phyloP scores from a whole-genome alignment of 2,113 vertebrate species.

The Thamnaconus septentrionalis region DNA sequence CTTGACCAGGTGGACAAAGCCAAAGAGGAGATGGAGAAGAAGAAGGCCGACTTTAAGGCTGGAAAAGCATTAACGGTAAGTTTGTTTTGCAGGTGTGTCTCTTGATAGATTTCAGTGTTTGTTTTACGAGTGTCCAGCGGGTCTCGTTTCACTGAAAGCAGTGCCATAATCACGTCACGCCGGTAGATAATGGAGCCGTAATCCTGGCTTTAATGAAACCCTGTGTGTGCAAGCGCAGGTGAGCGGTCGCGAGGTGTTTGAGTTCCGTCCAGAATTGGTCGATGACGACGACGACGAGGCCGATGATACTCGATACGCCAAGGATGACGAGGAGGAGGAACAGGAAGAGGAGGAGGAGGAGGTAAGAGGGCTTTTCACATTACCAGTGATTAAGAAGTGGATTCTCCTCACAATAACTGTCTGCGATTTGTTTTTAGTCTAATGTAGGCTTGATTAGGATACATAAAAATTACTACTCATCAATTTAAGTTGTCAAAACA shows the following conservation, averaged over 20 bases:
- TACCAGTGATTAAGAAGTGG: no score
- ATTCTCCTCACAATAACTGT: no score
- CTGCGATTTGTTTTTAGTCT: no score
- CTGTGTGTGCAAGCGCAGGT: slow-evolving; percentile 84
- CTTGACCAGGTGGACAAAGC: slow-evolving; percentile 77
- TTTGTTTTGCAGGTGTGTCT: background rate
- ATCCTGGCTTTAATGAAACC: background rate
- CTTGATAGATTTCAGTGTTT: background rate
- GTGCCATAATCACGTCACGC: no score
- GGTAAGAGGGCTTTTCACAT: no score
- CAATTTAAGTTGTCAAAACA: no score
- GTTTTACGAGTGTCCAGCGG: background rate
- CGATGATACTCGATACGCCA: slow-evolving; percentile 82
- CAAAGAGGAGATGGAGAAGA: slow-evolving; percentile 92
- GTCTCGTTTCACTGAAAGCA: no score
- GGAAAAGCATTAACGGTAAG: slow-evolving; percentile 90
- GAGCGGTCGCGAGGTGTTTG: slow-evolving; percentile 95
- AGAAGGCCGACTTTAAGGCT: slow-evolving; percentile 96
- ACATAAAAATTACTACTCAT: no score
- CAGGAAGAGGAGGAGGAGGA: slow-evolving; percentile 20
- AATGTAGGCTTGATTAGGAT: no score
- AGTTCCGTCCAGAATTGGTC: slow-evolving; percentile 93
- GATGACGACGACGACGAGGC: slow-evolving; percentile 94
- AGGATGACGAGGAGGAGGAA: slow-evolving; percentile 72
- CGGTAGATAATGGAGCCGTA: no score